Evolutionary conservation across 1,140 invertebrate genomes (phyloP), one percentile per base, ranked within the genome.

Genomic region (Latrodectus geometricus): DNA sequence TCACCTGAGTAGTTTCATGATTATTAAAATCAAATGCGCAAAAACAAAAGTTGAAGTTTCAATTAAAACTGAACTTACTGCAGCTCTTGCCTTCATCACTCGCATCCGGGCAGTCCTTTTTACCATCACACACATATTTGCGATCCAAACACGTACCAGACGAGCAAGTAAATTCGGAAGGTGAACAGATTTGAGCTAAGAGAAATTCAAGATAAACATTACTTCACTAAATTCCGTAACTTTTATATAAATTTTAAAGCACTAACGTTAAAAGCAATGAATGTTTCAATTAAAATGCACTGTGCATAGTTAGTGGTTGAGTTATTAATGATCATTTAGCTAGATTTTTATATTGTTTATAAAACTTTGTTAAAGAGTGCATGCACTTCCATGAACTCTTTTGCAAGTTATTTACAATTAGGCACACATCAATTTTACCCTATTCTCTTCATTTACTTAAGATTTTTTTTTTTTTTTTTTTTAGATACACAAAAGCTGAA

Each of bases 61-160:
- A 21, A 8, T 11, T 17, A n/a, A 21, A 69, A 69, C 15, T 21
- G 15, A 21, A 91, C 91, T 92, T 89, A 92, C 92, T 90, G 88
- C 93, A 93, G 35, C 91, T 90, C 35, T 88, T 88, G 15, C 90
- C 90, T 90, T 95, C 94, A 90, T 97, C 96, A 5, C 95, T 95
- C 14, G 93, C 92, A 88, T 95, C 94, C 0, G 91, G 85, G 89
- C 95, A 96, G 79, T 96, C 93, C 56, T 90, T 89, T 4, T 90
- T 88, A 0, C 92, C 92, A 90, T 96, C 94, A 88, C 92, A 93
- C 9, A 92, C 91, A 52, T 93, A 90, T 0, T 91, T 89, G 0
- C 91, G 82, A 0, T 93, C 91, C 49, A 97, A 92, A 89, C 96
- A 97, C 86, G 92, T 90, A 12, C 92, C 92, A 9, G 90, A 88